Evolutionary conservation across 2,888 invertebrate species (phyloP), one percentile per base, ranked within the genome.

Genomic region (Platypus cylindrus): DNA sequence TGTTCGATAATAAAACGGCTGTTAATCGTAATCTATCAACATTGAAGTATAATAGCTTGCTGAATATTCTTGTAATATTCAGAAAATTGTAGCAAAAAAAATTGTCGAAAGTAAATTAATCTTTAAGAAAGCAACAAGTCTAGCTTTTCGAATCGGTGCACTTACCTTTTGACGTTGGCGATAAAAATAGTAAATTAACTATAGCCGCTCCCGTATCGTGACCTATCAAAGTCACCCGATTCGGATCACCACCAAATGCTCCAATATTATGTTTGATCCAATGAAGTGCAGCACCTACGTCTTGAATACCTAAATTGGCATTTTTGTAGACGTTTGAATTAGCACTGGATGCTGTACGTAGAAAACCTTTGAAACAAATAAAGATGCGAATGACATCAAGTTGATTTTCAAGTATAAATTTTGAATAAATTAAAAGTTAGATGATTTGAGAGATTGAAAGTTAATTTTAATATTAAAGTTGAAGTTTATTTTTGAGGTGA

Each of bases 141-240:
- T n/a, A n/a, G n/a, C n/a, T n/a, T n/a, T n/a, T n/a, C n/a, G n/a
- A n/a, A n/a, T n/a, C n/a, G n/a, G n/a, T n/a, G n/a, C n/a, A n/a
- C n/a, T 40, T 41, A 78, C 80, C 79, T 68, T 76, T 80, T 30
- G 79, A 75, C 17, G 77, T 75, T 0, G 86, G 82, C 33, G 86
- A 75, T 52, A 89, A 74, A 53, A 90, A 75, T 36, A 91, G 70
- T 25, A 87, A 71, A 59, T 86, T 86, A 45, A 78, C 85, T 22
- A 89, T 67, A 2, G 86, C 83, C 0, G 89, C 90, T 1, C 89
- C 91, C 3, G 82, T 80, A 33, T 81, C 83, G 64, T 90, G 89
- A 2, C 86, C 91, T 45, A 83, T 71, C 25, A 91, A 63, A 15
- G 89, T 89, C 41, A 91, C 75, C 32, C 83, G 68, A 29, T 69